Evolutionary conservation across 2,797 vertebrate species (phyloP).

Genomic region (Tapirus indicus): DNA sequence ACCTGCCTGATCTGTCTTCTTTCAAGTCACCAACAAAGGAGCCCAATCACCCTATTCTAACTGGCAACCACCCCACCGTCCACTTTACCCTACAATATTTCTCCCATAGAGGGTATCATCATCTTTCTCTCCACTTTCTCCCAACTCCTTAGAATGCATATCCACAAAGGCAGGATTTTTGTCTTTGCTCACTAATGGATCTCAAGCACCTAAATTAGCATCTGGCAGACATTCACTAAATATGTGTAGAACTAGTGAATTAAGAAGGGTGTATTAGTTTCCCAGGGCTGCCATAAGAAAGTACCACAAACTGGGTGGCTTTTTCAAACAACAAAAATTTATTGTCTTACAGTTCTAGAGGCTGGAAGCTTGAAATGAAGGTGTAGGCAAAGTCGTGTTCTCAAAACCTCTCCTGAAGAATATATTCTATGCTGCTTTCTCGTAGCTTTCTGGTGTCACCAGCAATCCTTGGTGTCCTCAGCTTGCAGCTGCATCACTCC

Average conservation of each 20-base stretch:
- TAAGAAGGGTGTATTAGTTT: neutral
- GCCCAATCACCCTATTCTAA: neutral
- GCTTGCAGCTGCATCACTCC: neutral
- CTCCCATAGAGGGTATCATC: neutral
- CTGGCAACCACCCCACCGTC: neutral
- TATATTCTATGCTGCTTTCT: neutral
- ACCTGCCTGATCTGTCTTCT: neutral
- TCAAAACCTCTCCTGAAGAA: neutral
- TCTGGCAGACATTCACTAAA: neutral
- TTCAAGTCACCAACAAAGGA: neutral
- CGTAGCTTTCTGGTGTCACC: neutral
- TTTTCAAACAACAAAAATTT: neutral
- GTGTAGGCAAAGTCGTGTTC: no score
- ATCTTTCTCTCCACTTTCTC: neutral
- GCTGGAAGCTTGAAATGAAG: neutral
- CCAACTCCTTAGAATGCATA: neutral
- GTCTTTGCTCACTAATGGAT: neutral
- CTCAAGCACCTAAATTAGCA: slow-evolving; percentile 6
- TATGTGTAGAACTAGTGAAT: neutral
- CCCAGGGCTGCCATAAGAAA: neutral
- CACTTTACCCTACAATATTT: neutral
- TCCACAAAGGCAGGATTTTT: neutral
- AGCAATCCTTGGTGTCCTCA: neutral
- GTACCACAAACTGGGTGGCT: neutral
- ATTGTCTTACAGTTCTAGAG: neutral